Evolutionary conservation across 2,888 invertebrate genomes (phyloP), one percentile per base, ranked within the genome.

Genomic region (Pheosia tremula): DNA sequence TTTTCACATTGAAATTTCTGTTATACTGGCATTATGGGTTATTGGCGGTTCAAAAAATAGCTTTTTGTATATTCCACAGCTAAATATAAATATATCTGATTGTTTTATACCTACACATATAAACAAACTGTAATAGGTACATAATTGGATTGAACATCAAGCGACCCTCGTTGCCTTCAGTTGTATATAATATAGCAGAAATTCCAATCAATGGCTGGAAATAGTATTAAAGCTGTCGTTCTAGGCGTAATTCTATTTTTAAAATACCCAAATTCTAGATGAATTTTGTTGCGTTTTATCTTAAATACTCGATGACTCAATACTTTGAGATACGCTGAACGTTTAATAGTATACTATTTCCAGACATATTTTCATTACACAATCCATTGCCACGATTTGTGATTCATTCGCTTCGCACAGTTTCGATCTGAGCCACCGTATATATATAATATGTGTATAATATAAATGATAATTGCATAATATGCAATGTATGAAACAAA

Each of bases 391-490:
- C 72, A 67, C 71, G 66, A 69, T 62, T 78, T 79, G 80, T 80
- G 82, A 81, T 81, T 79, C 80, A 81, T 79, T 80, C 80, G 74
- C 62, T 68, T 74, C 62, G 66, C 69, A 68, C 62, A 76, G 67
- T 69, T 68, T 61, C 61, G 68, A 72, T 68, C 65, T 13, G 45
- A 13, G 68, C 56, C 72, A 75, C 64, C 62, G 63, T 75, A 69
- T 74, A 77, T 69, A 78, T 24, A 24, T 24, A 69, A 71, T 68
- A 75, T 76, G 76, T 59, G 62, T 72, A 68, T 71, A 68, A 72
- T 68, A 69, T 77, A 80, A 77, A 81, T 80, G 79, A 72, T 81
- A 78, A 79, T 85, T 85, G 85, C 85, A 86, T 75, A 74, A 72
- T 69, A 75, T 79, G 82, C 83, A 81, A 79, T 77, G 69, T 77